These are phyloP conservation scores for Perithous albicinctus DNA, from an alignment of 2,888 invertebrate genomes.

Conservation along the genomic window DNA sequence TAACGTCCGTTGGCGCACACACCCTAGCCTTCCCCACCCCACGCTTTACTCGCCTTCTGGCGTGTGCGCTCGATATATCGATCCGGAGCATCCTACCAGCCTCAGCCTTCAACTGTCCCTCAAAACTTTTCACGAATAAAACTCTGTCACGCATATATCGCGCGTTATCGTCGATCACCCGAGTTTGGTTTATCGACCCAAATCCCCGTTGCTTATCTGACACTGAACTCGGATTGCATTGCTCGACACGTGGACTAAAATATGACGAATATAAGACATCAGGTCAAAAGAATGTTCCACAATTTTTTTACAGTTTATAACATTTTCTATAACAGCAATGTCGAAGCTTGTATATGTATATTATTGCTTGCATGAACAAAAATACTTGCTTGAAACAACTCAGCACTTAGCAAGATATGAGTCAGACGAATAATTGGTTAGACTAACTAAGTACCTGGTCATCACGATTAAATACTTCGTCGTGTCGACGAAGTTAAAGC, in stretches of 20 bases:
- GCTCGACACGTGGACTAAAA: background rate
- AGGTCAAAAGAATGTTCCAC: background rate
- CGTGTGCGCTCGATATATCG: constrained; percentile 44
- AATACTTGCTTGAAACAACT: no score
- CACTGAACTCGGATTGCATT: background rate
- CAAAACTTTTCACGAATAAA: constrained; percentile 12
- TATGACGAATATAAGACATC: background rate
- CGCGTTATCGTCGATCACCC: background rate
- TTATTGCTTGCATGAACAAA: no score
- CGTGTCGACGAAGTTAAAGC: no score
- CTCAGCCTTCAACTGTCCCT: constrained; percentile 32
- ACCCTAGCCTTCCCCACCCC: background rate
- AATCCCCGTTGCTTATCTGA: background rate
- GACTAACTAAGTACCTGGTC: no score
- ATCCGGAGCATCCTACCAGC: constrained; percentile 41
- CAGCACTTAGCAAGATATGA: no score
- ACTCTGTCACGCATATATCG: constrained; percentile 39
- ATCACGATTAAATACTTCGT: no score
- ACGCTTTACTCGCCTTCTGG: constrained; percentile 3
- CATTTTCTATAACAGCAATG: no score
- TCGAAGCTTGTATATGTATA: no score
- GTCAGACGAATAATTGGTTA: no score
- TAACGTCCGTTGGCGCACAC: constrained; percentile 3
- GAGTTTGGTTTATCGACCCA: background rate
- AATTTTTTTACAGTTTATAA: background rate